Percentiles rank a stretch among this genome's conserved stretches.
These are phyloP conservation scores for Chelidonichthys spinosus DNA, from an alignment of 2,797 vertebrate species.

Conservation along the genomic window DNA sequence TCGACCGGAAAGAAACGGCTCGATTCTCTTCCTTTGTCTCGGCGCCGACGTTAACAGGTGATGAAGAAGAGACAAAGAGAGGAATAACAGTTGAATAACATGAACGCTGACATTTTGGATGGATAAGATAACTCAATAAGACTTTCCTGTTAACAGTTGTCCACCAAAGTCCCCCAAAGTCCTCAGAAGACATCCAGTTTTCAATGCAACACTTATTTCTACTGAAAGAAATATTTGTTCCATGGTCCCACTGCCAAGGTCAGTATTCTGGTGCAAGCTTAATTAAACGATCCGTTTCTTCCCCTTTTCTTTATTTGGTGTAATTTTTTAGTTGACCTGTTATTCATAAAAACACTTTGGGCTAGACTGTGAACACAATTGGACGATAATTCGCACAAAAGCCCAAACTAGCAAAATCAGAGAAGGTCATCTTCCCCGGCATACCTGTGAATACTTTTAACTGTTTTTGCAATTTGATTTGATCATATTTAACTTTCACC, in stretches of 20 bases:
- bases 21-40: background rate
- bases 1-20: background rate
- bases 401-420: background rate
- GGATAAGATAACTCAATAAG: background rate
- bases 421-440: constrained; percentile 40
- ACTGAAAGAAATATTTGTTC: constrained; percentile 26
- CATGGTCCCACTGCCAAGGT: constrained; percentile 28
- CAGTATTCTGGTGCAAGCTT: constrained; percentile 23
- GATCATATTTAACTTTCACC: constrained; percentile 51
- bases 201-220: constrained; percentile 11
- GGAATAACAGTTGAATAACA: background rate
- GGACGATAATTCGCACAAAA: constrained; percentile 27
- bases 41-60: background rate
- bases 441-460: constrained; percentile 21
- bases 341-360: constrained; percentile 29
- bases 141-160: background rate
- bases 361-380: background rate
- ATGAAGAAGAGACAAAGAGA: constrained; percentile 7
- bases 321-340: constrained; percentile 18
- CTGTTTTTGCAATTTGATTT: constrained; percentile 32
- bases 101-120: background rate
- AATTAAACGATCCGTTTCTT: constrained; percentile 23
- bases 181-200: constrained; percentile 1
- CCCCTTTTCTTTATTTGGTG: constrained; percentile 3
- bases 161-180: background rate